Evolutionary conservation across 2,888 invertebrate species (phyloP).

Genomic region (Alitta virens): DNA sequence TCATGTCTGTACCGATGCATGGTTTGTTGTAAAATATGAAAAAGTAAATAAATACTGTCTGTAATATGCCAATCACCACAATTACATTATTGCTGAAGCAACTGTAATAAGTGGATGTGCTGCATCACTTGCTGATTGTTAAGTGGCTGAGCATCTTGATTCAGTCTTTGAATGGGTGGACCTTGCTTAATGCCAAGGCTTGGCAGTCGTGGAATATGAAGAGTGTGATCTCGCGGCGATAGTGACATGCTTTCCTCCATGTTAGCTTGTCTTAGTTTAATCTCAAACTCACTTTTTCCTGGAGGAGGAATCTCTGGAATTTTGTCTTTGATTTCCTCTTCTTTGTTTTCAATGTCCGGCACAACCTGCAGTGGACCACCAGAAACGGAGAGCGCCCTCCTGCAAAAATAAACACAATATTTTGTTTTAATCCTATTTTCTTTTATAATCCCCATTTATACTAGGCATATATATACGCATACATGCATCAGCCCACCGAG

Average conservation of each 20-base stretch:
- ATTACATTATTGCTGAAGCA: not conserved
- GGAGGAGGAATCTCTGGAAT: not conserved
- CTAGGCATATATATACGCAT: too few species aligned
- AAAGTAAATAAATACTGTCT: too few species aligned
- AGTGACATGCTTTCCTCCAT: conserved; percentile 1
- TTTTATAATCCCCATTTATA: not conserved
- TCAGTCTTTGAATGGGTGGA: not conserved
- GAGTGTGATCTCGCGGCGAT: conserved; percentile 3
- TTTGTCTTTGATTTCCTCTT: conserved; percentile 7
- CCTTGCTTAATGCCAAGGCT: not conserved
- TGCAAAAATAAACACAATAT: too few species aligned
- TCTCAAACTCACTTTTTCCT: conserved; percentile 28
- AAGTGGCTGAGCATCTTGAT: not conserved
- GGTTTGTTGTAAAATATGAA: too few species aligned
- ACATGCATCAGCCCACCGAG: too few species aligned
- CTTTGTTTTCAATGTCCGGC: conserved; percentile 38
- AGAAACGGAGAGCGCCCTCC: conserved; percentile 39
- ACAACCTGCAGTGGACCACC: conserved; percentile 45
- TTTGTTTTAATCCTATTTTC: not conserved
- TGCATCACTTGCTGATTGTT: not conserved
- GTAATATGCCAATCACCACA: too few species aligned
- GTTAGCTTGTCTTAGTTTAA: conserved; percentile 24
- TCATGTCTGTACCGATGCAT: too few species aligned
- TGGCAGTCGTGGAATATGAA: not conserved
- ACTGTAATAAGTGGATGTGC: not conserved